Conservation (phyloP, 2,113 vertebrate genomes). For the Hemichromis elongatus region DNA sequence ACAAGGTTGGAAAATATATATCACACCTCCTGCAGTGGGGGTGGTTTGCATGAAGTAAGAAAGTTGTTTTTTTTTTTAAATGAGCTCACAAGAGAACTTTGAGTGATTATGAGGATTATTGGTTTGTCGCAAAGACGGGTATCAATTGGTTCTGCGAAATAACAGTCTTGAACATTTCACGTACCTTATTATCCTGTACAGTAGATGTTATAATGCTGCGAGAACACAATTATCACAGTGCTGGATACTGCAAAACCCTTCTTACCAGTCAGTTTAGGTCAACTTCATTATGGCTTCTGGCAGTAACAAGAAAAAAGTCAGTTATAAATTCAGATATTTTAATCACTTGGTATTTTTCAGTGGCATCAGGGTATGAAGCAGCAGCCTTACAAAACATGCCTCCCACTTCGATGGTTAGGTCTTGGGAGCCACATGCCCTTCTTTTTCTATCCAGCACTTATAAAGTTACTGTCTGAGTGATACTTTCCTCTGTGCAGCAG, state of each 20-base stretch:
- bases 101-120: not conserved
- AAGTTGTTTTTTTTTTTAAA: not conserved
- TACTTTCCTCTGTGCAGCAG: not conserved
- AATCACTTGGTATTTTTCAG: conserved; percentile 17
- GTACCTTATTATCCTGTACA: not conserved
- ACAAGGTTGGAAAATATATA: not conserved
- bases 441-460: not conserved
- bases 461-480: not conserved
- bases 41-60: not conserved
- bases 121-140: not conserved
- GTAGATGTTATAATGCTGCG: not conserved
- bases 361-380: not conserved
- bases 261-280: conserved; percentile 10
- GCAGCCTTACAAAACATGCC: conserved; percentile 3
- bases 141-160: not conserved
- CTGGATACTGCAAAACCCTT: not conserved
- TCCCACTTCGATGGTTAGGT: not conserved
- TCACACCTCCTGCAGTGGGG: not conserved
- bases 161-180: not conserved
- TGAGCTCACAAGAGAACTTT: not conserved
- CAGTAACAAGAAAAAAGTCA: conserved; percentile 13
- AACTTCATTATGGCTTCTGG: conserved; percentile 21
- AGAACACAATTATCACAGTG: conserved; percentile 1
- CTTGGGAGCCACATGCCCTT: not conserved
- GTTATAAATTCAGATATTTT: conserved; percentile 12